Base-by-base conservation (phyloP, 2,797 vertebrate genomes). In the Synaphobranchus kaupii region DNA sequence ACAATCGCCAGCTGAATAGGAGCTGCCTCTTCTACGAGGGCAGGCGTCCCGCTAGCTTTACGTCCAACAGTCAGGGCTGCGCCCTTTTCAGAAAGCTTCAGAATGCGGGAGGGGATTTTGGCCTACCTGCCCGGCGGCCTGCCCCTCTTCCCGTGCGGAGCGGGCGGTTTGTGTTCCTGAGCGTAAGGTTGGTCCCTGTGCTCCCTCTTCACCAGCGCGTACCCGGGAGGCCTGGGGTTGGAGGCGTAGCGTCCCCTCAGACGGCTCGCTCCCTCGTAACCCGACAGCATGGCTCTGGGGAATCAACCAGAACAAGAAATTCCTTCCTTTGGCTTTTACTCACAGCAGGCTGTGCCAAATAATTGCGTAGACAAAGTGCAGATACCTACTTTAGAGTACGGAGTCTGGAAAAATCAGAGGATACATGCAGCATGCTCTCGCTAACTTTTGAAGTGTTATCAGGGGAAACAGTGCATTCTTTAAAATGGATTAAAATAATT, bases 71-170 rank as follows among this genome's bases (percentile, higher is more conserved):
- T 1, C 5, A 50, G 15, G 78, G 22, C 20, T 81, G 47, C 6
- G 73, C 39, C 15, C 34, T 20, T 76, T 7, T 17, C 47, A 82
- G 80, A 87, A 31, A 34, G 47, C 20, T 54, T 87, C n/a, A 83
- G 52, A 25, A 50, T n/a, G 63, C 17, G 6, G 28, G 13, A 50
- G 60, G 47, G 68, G 83, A 44, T n/a, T 66, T 73, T 39, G 8
- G 39, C 82, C 76, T 88, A 93, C 91, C 92, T 90, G 87, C 87
- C 87, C 84, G 90, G 90, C 31, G 90, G 86, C 84, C 93, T 87
- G 52, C 89, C 87, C 84, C 93, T 94, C 91, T 95, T 96, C 6
- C 91, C 93, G 48, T 94, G 83, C n/a, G 92, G 86, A 44, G 93
- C 91, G 85, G 92, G 85, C 44, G 92, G 80, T 78, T 92, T 92